phyloP scores from a whole-genome alignment of 2,888 invertebrate genomes.

The Eilema sororculum region DNA sequence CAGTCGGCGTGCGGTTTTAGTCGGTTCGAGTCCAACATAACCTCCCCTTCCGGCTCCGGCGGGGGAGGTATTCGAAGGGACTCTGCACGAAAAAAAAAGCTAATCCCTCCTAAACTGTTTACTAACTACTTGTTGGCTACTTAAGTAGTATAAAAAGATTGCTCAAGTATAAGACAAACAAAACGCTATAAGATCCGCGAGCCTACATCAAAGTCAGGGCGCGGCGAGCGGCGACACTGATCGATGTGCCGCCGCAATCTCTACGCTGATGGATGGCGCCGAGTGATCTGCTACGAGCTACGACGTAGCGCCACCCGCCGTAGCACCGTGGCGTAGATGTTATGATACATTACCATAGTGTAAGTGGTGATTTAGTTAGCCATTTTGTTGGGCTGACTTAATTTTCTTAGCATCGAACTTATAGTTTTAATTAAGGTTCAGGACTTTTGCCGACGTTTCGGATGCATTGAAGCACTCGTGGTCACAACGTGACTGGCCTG shows the following conservation, averaged over 20 bases:
- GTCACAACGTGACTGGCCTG: too few relatives aligned
- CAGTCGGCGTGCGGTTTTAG: too few relatives aligned
- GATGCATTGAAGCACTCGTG: too few relatives aligned
- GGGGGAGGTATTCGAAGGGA: too few relatives aligned
- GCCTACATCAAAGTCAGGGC: slow-evolving; percentile 19
- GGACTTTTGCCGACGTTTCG: too few relatives aligned
- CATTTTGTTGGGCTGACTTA: neutral
- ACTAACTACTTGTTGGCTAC: neutral
- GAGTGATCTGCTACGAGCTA: slow-evolving; percentile 35
- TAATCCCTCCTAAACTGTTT: too few relatives aligned
- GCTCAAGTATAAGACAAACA: neutral
- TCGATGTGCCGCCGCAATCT: slow-evolving; percentile 55
- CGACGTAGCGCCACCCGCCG: slow-evolving; percentile 24
- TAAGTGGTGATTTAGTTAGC: neutral
- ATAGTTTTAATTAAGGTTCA: too few relatives aligned
- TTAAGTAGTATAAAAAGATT: slow-evolving; percentile 3
- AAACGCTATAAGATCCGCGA: slow-evolving; percentile 13
- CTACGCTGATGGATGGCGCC: slow-evolving; percentile 51
- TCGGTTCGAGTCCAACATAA: too few relatives aligned
- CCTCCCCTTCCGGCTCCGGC: too few relatives aligned
- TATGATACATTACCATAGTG: neutral
- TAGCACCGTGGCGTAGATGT: slow-evolving; percentile 21
- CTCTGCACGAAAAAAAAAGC: too few relatives aligned
- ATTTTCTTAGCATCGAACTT: too few relatives aligned
- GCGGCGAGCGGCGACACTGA: slow-evolving; percentile 51